Percentiles rank a stretch among this genome's conserved stretches.
Conservation (phyloP, 2,888 invertebrate species). For the Cephus rjabovi region DNA sequence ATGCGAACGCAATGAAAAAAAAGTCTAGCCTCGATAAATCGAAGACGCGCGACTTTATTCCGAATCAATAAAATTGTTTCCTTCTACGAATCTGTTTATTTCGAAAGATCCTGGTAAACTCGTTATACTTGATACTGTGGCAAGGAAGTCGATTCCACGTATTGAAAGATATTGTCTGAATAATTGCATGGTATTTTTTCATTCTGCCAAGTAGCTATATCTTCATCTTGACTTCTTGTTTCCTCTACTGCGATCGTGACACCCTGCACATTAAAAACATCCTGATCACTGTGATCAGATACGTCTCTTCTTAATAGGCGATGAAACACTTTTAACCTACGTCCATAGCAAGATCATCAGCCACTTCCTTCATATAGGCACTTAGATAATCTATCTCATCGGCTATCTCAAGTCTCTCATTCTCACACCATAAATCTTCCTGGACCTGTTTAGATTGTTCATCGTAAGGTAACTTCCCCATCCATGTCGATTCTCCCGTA, state of each 20-base stretch:
- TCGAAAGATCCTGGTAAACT: neutral
- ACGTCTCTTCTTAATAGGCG: neutral
- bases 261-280: neutral
- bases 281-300: neutral
- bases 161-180: neutral
- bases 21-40: neutral
- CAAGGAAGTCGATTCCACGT: neutral
- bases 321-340: neutral
- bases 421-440: neutral
- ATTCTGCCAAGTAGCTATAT: neutral
- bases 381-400: slow-evolving; percentile 16
- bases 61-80: neutral
- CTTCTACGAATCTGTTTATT: neutral
- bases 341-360: slow-evolving; percentile 9
- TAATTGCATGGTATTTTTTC: neutral
- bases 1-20: neutral
- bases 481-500: neutral
- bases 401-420: slow-evolving; percentile 1
- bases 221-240: neutral
- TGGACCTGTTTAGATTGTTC: neutral
- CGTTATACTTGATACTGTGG: neutral
- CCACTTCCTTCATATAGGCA: slow-evolving; percentile 12
- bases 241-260: neutral
- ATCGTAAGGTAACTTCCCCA: neutral
- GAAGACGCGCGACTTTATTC: neutral